phyloP scores from a whole-genome alignment of 2,113 vertebrate species.

The Empidonax traillii region DNA sequence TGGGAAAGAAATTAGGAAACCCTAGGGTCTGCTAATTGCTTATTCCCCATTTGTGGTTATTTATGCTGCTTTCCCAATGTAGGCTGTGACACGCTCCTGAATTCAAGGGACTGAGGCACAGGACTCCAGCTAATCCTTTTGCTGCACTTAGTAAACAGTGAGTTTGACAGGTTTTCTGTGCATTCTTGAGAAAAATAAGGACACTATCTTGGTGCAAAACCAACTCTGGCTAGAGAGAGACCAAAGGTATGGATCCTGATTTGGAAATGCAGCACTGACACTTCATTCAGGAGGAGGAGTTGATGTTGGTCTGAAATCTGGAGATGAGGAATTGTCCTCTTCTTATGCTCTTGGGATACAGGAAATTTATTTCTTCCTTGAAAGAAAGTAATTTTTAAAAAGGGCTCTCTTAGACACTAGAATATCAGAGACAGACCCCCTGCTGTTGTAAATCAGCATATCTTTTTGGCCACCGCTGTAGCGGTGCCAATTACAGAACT shows the following conservation, averaged over 20 bases:
- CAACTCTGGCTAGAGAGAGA: neutral
- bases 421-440: neutral
- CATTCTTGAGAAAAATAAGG: neutral
- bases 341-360: neutral
- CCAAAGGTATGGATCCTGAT: neutral
- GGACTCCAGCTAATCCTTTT: neutral
- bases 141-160: neutral
- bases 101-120: neutral
- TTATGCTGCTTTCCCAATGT: neutral
- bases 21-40: neutral
- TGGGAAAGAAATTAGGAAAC: neutral
- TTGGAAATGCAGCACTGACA: neutral
- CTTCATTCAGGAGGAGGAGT: neutral
- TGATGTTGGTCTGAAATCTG: neutral
- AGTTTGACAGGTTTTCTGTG: neutral
- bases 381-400: neutral
- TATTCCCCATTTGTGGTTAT: neutral
- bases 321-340: neutral
- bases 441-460: neutral
- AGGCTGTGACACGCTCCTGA: neutral
- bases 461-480: neutral
- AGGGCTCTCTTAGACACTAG: neutral
- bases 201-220: neutral
- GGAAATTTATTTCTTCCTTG: neutral
- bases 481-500: neutral